Evolutionary conservation across 2,113 vertebrate species (phyloP), one percentile per base, ranked within the genome.

Genomic region (Ascaphus truei): DNA sequence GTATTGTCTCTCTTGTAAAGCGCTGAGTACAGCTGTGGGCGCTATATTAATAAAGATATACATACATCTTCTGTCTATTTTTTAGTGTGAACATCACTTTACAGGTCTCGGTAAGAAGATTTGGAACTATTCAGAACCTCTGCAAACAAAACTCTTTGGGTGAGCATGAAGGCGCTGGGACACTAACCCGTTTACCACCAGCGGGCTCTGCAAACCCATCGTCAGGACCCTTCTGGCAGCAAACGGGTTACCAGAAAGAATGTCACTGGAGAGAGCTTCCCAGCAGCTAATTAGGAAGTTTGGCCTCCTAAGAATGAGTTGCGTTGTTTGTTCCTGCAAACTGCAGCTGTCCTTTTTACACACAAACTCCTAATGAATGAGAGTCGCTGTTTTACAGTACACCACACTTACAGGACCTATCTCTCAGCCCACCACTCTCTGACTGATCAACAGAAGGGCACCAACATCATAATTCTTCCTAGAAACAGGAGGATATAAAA

Each of bases 301-400:
- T 82, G 80, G 86, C 83, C 84, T 85, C 82, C 78, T 79, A 84
- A 92, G 89, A 93, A 90, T 89, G 90, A 86, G 84, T 71, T 73
- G 85, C 82, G 85, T 93, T 94, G 92, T 93, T 88, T 87, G 86
- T 76, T 73, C 76, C 78, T 72, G 74, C 78, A 77, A 75, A 53
- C 75, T 91, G 90, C 93, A 92, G 91, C 93, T 93, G 91, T 79
- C 76, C 88, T 91, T 92, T 90, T 93, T 90, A 86, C 89, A 89
- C 85, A 87, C 82, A 74, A 85, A 72, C 79, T 51, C 71, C 80
- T 83, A 81, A 91, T 93, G 91, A 94, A 93, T 93, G 88, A 86
- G 77, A 82, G 86, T 83, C 77, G 86, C 91, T 92, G 89, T 92
- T 85, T 88, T 89, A 88, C 89, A 89, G 90, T 88, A 86, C 87